phyloP scores from a whole-genome alignment of 2,797 vertebrate species.

The Botia kubotai region DNA sequence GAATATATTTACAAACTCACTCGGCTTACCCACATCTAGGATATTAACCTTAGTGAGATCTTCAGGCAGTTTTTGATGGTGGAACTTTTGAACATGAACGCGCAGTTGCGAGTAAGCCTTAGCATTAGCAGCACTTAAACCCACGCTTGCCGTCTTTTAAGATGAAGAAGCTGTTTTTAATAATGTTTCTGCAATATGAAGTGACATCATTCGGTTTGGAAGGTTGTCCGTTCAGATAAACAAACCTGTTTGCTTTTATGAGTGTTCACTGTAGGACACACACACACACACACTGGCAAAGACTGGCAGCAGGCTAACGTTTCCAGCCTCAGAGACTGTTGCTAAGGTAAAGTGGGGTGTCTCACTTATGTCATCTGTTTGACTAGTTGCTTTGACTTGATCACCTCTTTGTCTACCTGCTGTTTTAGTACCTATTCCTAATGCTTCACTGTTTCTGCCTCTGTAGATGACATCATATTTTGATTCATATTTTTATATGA shows the following conservation, averaged over 20 bases:
- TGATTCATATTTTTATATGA: constrained; percentile 63
- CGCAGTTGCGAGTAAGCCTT: constrained; percentile 37
- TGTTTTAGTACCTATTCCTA: constrained; percentile 39
- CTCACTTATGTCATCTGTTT: constrained; percentile 65
- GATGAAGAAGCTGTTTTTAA: constrained; percentile 70
- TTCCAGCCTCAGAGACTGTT: constrained; percentile 50
- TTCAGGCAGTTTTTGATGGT: constrained; percentile 52
- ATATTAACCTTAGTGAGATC: constrained; percentile 33
- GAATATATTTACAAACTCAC: constrained; percentile 41
- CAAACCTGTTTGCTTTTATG: constrained; percentile 43
- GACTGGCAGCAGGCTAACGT: constrained; percentile 59
- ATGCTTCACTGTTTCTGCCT: constrained; percentile 64
- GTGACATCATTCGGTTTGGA: constrained; percentile 29
- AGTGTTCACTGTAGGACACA: constrained; percentile 61
- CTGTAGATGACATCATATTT: constrained; percentile 71
- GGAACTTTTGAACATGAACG: constrained; percentile 39
- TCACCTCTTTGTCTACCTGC: constrained; percentile 57
- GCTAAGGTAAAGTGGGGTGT: constrained; percentile 33
- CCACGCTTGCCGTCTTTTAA: constrained; percentile 59
- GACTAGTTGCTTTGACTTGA: constrained; percentile 69
- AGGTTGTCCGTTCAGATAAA: constrained; percentile 50
- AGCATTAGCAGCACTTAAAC: constrained; percentile 52
- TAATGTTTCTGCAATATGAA: constrained; percentile 47
- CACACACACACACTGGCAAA: constrained; percentile 57
- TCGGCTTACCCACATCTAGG: constrained; percentile 28